Evolutionary conservation across 2,113 vertebrate genomes (phyloP).

Genomic region (Copsychus sechellarum): DNA sequence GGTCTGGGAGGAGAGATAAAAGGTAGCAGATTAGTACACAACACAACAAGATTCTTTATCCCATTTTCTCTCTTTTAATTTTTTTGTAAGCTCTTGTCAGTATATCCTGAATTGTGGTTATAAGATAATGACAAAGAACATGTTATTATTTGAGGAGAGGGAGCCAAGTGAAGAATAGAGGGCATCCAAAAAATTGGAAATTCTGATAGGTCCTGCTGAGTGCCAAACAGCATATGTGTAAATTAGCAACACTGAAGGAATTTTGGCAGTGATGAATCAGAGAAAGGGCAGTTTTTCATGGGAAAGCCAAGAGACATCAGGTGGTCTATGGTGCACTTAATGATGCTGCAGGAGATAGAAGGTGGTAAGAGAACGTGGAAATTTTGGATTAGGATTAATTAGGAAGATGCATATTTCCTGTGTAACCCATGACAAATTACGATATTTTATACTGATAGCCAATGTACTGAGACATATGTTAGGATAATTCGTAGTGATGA

Average conservation of each 20-base stretch:
- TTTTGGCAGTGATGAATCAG: background rate
- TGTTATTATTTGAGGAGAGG: background rate
- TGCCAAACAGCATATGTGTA: background rate
- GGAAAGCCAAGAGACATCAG: background rate
- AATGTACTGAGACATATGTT: background rate
- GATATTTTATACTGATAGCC: background rate
- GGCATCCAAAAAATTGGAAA: conserved; percentile 11
- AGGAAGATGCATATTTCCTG: background rate
- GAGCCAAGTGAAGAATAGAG: conserved; percentile 13
- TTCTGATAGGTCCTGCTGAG: conserved; percentile 11
- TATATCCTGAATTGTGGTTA: background rate
- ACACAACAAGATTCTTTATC: background rate
- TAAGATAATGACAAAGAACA: background rate
- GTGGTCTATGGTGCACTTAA: background rate
- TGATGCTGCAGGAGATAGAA: background rate
- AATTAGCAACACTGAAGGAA: background rate
- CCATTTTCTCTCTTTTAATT: background rate
- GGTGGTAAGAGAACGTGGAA: background rate
- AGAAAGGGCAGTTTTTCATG: background rate
- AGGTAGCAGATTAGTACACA: background rate
- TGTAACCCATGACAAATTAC: background rate
- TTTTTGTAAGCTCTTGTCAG: background rate
- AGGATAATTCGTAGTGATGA: background rate
- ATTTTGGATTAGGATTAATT: background rate
- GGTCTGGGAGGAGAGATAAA: background rate